Evolutionary conservation across 2,888 invertebrate species (phyloP).

Genomic region (Aethes cnicana): DNA sequence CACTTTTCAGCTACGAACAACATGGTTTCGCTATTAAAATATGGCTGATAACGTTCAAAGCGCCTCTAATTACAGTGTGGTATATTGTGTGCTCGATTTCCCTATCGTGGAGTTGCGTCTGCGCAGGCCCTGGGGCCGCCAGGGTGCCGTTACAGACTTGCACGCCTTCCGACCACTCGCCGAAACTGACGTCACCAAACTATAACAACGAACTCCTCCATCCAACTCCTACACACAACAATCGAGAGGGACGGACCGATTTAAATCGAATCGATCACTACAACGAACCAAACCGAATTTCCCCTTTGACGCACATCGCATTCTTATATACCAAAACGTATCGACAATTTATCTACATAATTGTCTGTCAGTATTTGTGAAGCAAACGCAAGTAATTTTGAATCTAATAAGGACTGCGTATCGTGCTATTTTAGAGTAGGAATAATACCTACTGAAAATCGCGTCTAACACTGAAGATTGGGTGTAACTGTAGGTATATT

Average conservation of each 20-base stretch:
- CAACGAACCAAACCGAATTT: constrained; percentile 7
- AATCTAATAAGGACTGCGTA: not conserved
- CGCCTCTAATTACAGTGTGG: constrained; percentile 28
- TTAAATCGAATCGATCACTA: constrained; percentile 4
- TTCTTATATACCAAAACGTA: constrained; percentile 27
- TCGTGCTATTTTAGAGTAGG: too few species aligned
- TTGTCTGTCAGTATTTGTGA: constrained; percentile 1
- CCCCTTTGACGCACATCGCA: constrained; percentile 30
- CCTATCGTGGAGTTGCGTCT: constrained; percentile 57
- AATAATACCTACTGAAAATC: too few species aligned
- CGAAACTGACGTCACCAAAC: constrained; percentile 37
- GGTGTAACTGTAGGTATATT: too few species aligned
- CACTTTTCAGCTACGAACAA: too few species aligned
- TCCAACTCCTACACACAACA: constrained; percentile 1
- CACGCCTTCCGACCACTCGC: constrained; percentile 63
- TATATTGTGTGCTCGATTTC: constrained; percentile 49
- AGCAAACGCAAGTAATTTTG: constrained; percentile 1
- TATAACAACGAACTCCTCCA: constrained; percentile 31
- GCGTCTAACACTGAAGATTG: too few species aligned
- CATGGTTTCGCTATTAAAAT: too few species aligned
- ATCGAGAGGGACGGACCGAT: constrained; percentile 11
- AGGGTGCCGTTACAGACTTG: constrained; percentile 59
- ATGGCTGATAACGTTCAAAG: constrained; percentile 21
- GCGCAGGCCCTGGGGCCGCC: constrained; percentile 67
- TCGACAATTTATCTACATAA: constrained; percentile 11